A percentile compares a stretch with the other conserved stretches of the same genome.
Evolutionary conservation across 2,888 invertebrate species (phyloP).

Genomic region (Chymomyza caudatula): DNA sequence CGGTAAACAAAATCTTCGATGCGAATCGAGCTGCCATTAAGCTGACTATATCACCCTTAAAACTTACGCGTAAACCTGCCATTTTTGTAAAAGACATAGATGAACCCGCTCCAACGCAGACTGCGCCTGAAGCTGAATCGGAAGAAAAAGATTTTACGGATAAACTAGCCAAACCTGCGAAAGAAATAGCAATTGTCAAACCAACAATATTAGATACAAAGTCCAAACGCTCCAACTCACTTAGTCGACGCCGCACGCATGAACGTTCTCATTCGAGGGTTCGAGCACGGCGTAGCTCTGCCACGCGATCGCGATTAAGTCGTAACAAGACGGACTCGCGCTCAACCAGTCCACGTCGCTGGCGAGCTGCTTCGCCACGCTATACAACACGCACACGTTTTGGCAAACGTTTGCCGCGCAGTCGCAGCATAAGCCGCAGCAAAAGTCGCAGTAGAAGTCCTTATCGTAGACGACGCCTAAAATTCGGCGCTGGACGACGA

Average conservation of each 20-base stretch:
- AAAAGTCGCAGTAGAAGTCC: conserved; percentile 73
- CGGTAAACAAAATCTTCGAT: conserved; percentile 73
- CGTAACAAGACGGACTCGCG: conserved; percentile 43
- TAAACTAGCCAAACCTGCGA: conserved; percentile 64
- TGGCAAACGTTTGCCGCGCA: conserved; percentile 41
- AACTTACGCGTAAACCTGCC: conserved; percentile 66
- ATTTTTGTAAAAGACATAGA: conserved; percentile 62
- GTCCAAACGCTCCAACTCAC: conserved; percentile 42
- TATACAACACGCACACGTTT: conserved; percentile 45
- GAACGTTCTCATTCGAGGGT: conserved; percentile 47
- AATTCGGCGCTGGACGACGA: conserved; percentile 33
- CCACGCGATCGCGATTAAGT: conserved; percentile 11
- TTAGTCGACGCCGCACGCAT: conserved; percentile 15
- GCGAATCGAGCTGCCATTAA: conserved; percentile 76
- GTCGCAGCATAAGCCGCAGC: conserved; percentile 64
- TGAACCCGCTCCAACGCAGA: conserved; percentile 30
- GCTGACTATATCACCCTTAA: conserved; percentile 74
- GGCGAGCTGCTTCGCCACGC: conserved; percentile 51
- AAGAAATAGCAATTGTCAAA: conserved; percentile 76
- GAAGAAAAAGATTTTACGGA: conserved; percentile 65
- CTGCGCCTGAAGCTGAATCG: conserved; percentile 21
- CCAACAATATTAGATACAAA: conserved; percentile 73
- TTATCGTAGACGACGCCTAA: conserved; percentile 46
- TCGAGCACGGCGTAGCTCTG: conserved; percentile 38
- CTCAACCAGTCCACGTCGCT: conserved; percentile 52